Evolutionary conservation across 2,797 vertebrate species (phyloP).

Genomic region (Anableps anableps): DNA sequence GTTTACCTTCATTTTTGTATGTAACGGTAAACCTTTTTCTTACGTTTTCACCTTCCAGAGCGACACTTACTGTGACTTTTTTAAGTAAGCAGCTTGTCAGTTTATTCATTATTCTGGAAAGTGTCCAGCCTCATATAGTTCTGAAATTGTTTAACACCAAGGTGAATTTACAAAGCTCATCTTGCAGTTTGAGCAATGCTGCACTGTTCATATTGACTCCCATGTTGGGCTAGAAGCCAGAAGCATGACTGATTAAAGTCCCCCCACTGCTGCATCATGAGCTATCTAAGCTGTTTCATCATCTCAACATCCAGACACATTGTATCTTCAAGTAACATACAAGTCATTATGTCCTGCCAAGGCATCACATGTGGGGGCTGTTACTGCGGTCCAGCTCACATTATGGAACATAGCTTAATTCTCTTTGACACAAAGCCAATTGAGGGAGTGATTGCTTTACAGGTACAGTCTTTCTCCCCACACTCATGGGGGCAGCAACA

Average conservation of each 20-base stretch:
- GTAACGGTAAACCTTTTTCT: not conserved
- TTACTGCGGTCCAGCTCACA: constrained; percentile 33
- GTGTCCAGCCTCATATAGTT: constrained; percentile 5
- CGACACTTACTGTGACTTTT: not conserved
- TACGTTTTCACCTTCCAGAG: constrained; percentile 1
- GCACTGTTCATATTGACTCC: constrained; percentile 30
- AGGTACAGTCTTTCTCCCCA: constrained; percentile 55
- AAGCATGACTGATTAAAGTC: constrained; percentile 39
- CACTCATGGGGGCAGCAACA: constrained; percentile 12
- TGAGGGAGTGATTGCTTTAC: constrained; percentile 69
- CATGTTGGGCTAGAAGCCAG: constrained; percentile 29
- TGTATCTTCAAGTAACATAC: constrained; percentile 55
- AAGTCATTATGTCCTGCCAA: constrained; percentile 26
- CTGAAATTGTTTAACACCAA: constrained; percentile 18
- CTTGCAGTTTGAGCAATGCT: constrained; percentile 14
- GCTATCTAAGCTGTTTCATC: constrained; percentile 25
- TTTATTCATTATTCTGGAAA: constrained; percentile 15
- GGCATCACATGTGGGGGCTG: constrained; percentile 19
- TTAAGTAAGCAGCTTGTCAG: constrained; percentile 11
- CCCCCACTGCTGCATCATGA: constrained; percentile 3
- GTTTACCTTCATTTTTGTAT: not conserved
- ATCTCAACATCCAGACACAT: constrained; percentile 35
- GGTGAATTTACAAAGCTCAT: constrained; percentile 8
- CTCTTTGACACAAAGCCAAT: constrained; percentile 73
- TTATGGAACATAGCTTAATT: constrained; percentile 68